A percentile compares a stretch with the other conserved stretches of the same genome.
Conservation (phyloP, 1,140 invertebrate genomes). For the Bradysia coprophila region DNA sequence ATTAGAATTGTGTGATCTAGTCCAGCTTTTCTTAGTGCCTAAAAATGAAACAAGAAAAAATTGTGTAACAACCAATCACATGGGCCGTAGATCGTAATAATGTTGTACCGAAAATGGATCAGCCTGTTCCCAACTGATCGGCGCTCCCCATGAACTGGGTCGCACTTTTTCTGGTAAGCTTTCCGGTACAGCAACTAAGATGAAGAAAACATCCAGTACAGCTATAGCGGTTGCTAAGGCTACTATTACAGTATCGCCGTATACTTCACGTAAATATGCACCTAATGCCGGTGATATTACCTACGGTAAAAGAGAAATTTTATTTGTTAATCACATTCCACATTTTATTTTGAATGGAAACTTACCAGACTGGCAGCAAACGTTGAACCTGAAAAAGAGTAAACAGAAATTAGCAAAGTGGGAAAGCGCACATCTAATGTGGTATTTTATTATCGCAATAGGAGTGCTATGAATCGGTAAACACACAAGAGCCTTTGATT, state of each 20-base stretch:
- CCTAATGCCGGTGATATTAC: constrained; percentile 89
- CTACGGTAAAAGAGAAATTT: constrained; percentile 4
- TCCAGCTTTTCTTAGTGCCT: constrained; percentile 81
- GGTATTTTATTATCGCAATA: too few species aligned
- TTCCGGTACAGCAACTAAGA: constrained; percentile 93
- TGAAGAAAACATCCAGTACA: constrained; percentile 93
- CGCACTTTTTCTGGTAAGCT: constrained; percentile 87
- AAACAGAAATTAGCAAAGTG: too few species aligned
- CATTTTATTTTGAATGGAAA: background rate
- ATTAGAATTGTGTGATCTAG: constrained; percentile 92
- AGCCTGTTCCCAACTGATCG: constrained; percentile 89
- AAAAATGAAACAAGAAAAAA: constrained; percentile 7
- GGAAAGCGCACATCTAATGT: too few species aligned
- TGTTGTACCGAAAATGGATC: constrained; percentile 80
- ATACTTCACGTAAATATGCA: constrained; percentile 76
- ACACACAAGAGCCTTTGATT: too few species aligned
- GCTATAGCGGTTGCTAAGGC: constrained; percentile 89
- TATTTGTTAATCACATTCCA: background rate
- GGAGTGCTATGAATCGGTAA: too few species aligned
- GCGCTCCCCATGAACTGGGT: constrained; percentile 55
- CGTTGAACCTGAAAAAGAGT: background rate
- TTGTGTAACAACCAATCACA: too few species aligned
- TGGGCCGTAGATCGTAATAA: too few species aligned
- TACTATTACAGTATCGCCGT: constrained; percentile 89
- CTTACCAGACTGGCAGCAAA: background rate